Evolutionary conservation across 2,113 vertebrate genomes (phyloP).

Genomic region (Carassius auratus): DNA sequence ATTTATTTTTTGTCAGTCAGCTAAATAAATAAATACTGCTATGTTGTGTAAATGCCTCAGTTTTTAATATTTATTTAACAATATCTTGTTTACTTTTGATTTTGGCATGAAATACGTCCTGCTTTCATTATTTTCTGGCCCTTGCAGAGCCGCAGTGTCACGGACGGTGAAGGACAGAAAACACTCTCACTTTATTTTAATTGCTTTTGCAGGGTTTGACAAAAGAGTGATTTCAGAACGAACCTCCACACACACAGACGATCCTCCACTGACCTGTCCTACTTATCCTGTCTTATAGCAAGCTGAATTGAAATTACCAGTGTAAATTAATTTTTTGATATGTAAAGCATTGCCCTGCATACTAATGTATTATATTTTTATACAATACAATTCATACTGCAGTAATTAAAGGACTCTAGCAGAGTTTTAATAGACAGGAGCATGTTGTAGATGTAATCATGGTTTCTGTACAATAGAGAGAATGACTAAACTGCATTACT

Average conservation of each 20-base stretch:
- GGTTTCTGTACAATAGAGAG: not conserved
- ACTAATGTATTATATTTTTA: slow-evolving; percentile 72
- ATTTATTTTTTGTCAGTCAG: too few species aligned
- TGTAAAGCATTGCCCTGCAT: slow-evolving; percentile 79
- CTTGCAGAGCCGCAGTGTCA: slow-evolving; percentile 11
- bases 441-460: not conserved
- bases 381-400: slow-evolving; percentile 71
- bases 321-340: slow-evolving; percentile 83
- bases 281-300: slow-evolving; percentile 73
- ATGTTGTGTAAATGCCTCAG: not conserved
- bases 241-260: slow-evolving; percentile 66
- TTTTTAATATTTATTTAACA: not conserved
- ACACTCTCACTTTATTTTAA: slow-evolving; percentile 70
- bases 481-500: not conserved
- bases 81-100: not conserved
- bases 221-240: slow-evolving; percentile 67
- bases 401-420: slow-evolving; percentile 67
- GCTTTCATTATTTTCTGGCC: slow-evolving; percentile 64
- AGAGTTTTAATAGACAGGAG: not conserved
- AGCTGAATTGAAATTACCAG: slow-evolving; percentile 77
- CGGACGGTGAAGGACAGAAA: slow-evolving; percentile 69
- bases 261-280: slow-evolving; percentile 78
- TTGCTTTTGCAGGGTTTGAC: slow-evolving; percentile 74
- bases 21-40: too few species aligned
- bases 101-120: slow-evolving; percentile 13